phyloP scores from a whole-genome alignment of 2,888 invertebrate genomes.

The Erebia aethiops region DNA sequence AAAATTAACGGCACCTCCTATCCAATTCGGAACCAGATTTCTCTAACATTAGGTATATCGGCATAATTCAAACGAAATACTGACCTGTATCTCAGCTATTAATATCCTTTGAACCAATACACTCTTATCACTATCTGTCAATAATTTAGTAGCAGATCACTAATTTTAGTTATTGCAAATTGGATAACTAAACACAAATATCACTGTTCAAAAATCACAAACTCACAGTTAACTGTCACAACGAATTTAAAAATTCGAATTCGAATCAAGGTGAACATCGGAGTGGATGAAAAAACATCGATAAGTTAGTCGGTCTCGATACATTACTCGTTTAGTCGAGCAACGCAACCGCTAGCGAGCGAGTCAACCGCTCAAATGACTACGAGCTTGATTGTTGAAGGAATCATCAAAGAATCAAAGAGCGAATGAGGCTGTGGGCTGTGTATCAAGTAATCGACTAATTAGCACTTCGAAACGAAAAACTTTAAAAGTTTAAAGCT shows the following conservation, averaged over 20 bases:
- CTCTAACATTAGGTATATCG: constrained; percentile 17
- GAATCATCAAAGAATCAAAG: constrained; percentile 33
- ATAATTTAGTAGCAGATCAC: constrained; percentile 4
- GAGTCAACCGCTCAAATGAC: constrained; percentile 74
- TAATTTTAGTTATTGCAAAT: background rate
- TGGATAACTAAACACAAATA: constrained; percentile 1
- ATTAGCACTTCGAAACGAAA: constrained; percentile 39
- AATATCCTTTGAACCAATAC: constrained; percentile 27
- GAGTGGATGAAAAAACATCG: constrained; percentile 48
- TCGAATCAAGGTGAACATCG: constrained; percentile 32
- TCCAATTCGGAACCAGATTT: constrained; percentile 27
- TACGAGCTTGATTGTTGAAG: constrained; percentile 46
- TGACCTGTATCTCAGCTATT: constrained; percentile 41
- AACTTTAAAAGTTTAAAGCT: constrained; percentile 33
- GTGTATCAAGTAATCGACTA: constrained; percentile 38
- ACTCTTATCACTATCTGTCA: constrained; percentile 25
- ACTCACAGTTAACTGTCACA: constrained; percentile 29
- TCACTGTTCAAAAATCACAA: constrained; percentile 20
- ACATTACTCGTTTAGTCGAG: constrained; percentile 34
- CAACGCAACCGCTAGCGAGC: constrained; percentile 61
- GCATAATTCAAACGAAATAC: constrained; percentile 31
- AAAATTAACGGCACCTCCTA: constrained; percentile 53
- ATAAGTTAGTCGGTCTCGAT: constrained; percentile 45
- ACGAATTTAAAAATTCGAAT: constrained; percentile 33
- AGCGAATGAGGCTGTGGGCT: constrained; percentile 33